These are phyloP conservation scores for Eilema depressum DNA, from an alignment of 2,888 invertebrate genomes.

Conservation along the genomic window DNA sequence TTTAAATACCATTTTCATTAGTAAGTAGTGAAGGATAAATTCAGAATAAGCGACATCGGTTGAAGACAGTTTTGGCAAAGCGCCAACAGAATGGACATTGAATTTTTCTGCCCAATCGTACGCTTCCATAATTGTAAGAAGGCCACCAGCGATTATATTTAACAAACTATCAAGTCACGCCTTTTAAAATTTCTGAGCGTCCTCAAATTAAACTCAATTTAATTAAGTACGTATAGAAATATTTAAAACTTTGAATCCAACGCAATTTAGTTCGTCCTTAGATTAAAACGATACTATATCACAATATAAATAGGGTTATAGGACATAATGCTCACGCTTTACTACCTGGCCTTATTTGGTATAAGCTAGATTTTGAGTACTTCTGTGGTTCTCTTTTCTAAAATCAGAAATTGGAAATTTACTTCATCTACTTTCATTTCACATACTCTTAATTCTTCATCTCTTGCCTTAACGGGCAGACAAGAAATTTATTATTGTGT, in stretches of 20 bases:
- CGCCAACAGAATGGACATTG: slow-evolving; percentile 43
- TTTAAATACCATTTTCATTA: slow-evolving; percentile 27
- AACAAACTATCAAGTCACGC: background rate
- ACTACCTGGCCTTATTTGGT: too few species aligned
- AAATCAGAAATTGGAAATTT: too few species aligned
- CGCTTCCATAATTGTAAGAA: slow-evolving; percentile 25
- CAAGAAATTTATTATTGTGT: too few species aligned
- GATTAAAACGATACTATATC: too few species aligned
- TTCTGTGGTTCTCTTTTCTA: too few species aligned
- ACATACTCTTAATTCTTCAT: too few species aligned
- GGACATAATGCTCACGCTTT: too few species aligned
- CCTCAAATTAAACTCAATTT: background rate
- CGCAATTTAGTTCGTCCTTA: background rate
- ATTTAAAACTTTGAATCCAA: background rate
- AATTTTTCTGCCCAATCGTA: slow-evolving; percentile 57
- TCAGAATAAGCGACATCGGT: slow-evolving; percentile 20
- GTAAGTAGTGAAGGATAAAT: slow-evolving; percentile 23
- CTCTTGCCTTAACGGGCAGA: too few species aligned
- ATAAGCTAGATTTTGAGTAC: too few species aligned
- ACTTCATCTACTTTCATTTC: too few species aligned
- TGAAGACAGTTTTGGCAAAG: slow-evolving; percentile 42
- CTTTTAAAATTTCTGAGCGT: background rate
- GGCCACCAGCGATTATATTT: background rate
- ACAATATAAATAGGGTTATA: too few species aligned
- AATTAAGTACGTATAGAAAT: background rate